These are phyloP conservation scores for Hyles euphorbiae DNA, from an alignment of 1,140 invertebrate genomes.

Conservation along the genomic window DNA sequence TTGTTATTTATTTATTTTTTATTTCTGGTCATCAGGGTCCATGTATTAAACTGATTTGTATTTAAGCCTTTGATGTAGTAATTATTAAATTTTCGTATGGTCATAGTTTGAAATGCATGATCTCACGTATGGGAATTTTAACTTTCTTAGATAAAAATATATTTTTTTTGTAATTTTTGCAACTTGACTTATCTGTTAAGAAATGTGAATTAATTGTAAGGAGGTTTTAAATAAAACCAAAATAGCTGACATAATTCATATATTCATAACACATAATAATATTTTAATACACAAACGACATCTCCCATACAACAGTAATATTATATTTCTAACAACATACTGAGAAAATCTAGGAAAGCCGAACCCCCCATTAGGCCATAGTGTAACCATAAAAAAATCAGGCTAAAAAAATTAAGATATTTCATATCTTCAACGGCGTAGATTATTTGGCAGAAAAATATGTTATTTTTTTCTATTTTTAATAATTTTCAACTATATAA, in stretches of 20 bases:
- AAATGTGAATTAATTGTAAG: too few species aligned
- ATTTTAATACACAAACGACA: slow-evolving; percentile 42
- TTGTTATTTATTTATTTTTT: neutral
- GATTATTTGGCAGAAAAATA: slow-evolving; percentile 53
- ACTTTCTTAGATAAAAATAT: too few species aligned
- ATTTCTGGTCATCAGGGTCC: too few species aligned
- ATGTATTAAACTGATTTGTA: too few species aligned
- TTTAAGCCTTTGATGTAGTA: too few species aligned
- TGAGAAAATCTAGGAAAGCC: slow-evolving; percentile 9
- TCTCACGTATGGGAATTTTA: too few species aligned
- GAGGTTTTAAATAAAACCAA: slow-evolving; percentile 18
- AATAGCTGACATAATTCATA: slow-evolving; percentile 61
- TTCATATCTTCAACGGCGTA: slow-evolving; percentile 51
- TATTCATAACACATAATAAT: slow-evolving; percentile 61
- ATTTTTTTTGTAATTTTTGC: too few species aligned
- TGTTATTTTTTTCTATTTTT: slow-evolving; percentile 11
- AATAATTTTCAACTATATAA: slow-evolving; percentile 16
- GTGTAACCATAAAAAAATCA: slow-evolving; percentile 16
- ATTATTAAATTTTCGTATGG: too few species aligned
- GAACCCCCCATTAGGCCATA: slow-evolving; percentile 36
- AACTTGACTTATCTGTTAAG: too few species aligned
- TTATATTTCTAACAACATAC: slow-evolving; percentile 29
- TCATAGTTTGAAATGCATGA: too few species aligned
- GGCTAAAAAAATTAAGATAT: slow-evolving; percentile 40
- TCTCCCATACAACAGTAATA: slow-evolving; percentile 6